Conservation (phyloP, 2,113 vertebrate species). For the Chionodraco myersi region DNA sequence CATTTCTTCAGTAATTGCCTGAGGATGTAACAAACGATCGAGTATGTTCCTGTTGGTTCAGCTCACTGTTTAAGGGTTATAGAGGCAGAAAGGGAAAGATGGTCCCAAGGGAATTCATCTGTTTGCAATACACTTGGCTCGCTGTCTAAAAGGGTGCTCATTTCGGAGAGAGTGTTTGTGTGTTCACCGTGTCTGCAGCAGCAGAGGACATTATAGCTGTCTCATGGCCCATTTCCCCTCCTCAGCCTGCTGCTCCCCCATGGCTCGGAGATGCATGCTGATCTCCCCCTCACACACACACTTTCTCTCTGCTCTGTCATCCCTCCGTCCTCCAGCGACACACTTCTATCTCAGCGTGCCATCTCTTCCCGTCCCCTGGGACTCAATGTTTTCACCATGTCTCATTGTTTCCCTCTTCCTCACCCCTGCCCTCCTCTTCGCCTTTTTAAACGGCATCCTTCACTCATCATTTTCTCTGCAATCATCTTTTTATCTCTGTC, state of each 20-base stretch:
- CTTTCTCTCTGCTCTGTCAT: conserved; percentile 27
- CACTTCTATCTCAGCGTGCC: conserved; percentile 33
- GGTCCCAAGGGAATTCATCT: conserved; percentile 47
- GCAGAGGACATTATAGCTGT: conserved; percentile 70
- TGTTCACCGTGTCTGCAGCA: conserved; percentile 58
- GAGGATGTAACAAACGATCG: conserved; percentile 18
- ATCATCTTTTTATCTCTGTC: conserved; percentile 61
- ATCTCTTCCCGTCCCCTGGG: neutral
- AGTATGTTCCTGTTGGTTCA: conserved; percentile 18
- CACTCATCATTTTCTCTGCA: conserved; percentile 47
- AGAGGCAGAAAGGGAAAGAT: conserved; percentile 44
- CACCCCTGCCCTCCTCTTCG: conserved; percentile 4
- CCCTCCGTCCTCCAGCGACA: conserved; percentile 33
- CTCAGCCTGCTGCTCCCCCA: conserved; percentile 58
- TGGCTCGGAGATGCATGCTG: conserved; percentile 53
- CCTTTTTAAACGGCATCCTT: conserved; percentile 31
- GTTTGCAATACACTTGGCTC: conserved; percentile 51
- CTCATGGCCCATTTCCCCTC: conserved; percentile 72
- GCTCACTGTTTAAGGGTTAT: conserved; percentile 53
- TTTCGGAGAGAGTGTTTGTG: conserved; percentile 41
- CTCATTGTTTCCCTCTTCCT: conserved; percentile 7
- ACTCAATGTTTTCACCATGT: conserved; percentile 17
- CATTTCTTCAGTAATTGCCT: conserved; percentile 34
- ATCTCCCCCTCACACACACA: conserved; percentile 32
- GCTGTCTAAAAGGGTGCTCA: conserved; percentile 47